These are phyloP conservation scores for Zophobas morio DNA, from an alignment of 1,140 invertebrate genomes.

Conservation along the genomic window DNA sequence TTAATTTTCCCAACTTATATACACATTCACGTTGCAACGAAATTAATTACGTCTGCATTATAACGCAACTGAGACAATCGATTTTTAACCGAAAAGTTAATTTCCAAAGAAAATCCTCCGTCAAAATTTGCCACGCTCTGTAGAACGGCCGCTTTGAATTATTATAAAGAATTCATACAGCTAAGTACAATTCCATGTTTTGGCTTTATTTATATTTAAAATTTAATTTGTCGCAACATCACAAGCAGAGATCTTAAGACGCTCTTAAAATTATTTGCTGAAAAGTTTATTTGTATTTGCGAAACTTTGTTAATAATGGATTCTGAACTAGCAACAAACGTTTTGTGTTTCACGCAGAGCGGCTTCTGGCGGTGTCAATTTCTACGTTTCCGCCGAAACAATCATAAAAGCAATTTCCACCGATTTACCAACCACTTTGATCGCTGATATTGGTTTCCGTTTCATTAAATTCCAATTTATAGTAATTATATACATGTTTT, in stretches of 20 bases:
- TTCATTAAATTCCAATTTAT: conserved; percentile 35
- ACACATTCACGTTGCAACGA: neutral
- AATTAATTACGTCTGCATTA: no score
- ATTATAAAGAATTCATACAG: neutral
- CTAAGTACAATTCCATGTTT: neutral
- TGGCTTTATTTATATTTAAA: neutral
- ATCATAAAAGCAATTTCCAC: conserved; percentile 38
- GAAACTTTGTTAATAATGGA: conserved; percentile 37
- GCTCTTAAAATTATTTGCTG: neutral
- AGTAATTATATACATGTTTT: conserved; percentile 33
- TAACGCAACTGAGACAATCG: neutral
- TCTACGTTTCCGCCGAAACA: conserved; percentile 25
- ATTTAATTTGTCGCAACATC: neutral
- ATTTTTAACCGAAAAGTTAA: neutral
- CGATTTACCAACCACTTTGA: conserved; percentile 39
- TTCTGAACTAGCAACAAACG: conserved; percentile 18
- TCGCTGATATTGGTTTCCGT: conserved; percentile 24
- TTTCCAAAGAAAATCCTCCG: no score
- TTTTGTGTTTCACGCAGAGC: conserved; percentile 1
- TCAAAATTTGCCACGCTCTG: no score
- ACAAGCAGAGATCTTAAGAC: neutral
- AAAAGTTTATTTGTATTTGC: conserved; percentile 4
- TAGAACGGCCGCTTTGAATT: no score
- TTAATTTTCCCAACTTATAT: neutral
- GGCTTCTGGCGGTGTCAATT: conserved; percentile 22